Conservation (phyloP, 2,888 invertebrate species). For the Chesias legatella region DNA sequence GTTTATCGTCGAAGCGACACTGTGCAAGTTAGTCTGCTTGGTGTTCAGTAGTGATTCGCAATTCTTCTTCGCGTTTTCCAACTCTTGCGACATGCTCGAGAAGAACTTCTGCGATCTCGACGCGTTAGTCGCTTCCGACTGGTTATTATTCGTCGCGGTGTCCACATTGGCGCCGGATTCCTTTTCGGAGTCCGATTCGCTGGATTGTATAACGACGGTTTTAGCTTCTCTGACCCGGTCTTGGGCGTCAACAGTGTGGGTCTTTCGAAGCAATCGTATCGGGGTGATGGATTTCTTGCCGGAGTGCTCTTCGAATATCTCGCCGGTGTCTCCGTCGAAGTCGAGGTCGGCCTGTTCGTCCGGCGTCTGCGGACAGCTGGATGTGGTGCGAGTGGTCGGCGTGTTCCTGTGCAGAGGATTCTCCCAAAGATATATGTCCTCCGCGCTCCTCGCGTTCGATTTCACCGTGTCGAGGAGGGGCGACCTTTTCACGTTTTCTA, state of each 20-base stretch:
- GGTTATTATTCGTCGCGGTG: slow-evolving; percentile 35
- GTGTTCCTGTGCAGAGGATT: slow-evolving; percentile 85
- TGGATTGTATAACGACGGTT: slow-evolving; percentile 54
- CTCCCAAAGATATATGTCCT: slow-evolving; percentile 89
- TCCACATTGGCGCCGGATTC: slow-evolving; percentile 35
- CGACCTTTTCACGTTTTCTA: slow-evolving; percentile 54
- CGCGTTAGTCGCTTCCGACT: slow-evolving; percentile 43
- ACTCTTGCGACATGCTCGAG: slow-evolving; percentile 74
- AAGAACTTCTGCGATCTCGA: slow-evolving; percentile 73
- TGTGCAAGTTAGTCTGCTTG: slow-evolving; percentile 70
- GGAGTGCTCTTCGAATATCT: slow-evolving; percentile 83
- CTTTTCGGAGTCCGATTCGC: slow-evolving; percentile 67
- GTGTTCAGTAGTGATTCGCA: slow-evolving; percentile 69
- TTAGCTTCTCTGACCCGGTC: slow-evolving; percentile 42
- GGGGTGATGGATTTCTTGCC: slow-evolving; percentile 86
- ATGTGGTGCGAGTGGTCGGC: slow-evolving; percentile 62
- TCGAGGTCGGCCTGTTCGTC: slow-evolving; percentile 87
- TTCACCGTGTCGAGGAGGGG: slow-evolving; percentile 61
- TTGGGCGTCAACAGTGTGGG: slow-evolving; percentile 58
- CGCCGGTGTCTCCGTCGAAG: slow-evolving; percentile 81
- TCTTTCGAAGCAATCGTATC: slow-evolving; percentile 80
- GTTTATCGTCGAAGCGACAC: slow-evolving; percentile 75
- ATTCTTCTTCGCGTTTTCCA: slow-evolving; percentile 71
- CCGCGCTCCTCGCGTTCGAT: slow-evolving; percentile 75
- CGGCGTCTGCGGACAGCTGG: slow-evolving; percentile 82